Evolutionary conservation across 2,888 invertebrate genomes (phyloP).

Genomic region (Macaria liturata): DNA sequence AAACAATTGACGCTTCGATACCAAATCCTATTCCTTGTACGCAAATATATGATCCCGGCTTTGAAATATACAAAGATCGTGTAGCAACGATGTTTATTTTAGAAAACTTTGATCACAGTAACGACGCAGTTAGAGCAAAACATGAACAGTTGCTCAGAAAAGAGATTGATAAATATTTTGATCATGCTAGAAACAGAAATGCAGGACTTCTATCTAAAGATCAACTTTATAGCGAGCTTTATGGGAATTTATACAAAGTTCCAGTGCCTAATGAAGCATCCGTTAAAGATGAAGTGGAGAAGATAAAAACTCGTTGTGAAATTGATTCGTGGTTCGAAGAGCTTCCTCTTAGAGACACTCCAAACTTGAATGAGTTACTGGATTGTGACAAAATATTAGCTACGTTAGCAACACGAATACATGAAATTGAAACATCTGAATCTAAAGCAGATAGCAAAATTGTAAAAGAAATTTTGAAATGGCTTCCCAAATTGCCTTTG

Average conservation of each 20-base stretch:
- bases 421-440: conserved; percentile 52
- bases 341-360: conserved; percentile 47
- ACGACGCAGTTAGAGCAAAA: conserved; percentile 49
- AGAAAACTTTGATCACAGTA: conserved; percentile 60
- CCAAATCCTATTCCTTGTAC: conserved; percentile 43
- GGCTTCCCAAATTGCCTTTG: conserved; percentile 54
- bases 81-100: conserved; percentile 60
- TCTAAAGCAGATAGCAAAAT: conserved; percentile 45
- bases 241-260: conserved; percentile 54
- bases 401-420: conserved; percentile 53
- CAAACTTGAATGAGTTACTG: conserved; percentile 42
- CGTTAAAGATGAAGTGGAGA: conserved; percentile 54
- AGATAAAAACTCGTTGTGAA: conserved; percentile 60
- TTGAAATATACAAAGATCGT: conserved; percentile 60
- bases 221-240: conserved; percentile 56
- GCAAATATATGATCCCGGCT: conserved; percentile 49
- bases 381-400: conserved; percentile 54
- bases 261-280: conserved; percentile 51
- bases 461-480: conserved; percentile 54
- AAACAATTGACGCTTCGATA: conserved; percentile 54
- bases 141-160: conserved; percentile 50
- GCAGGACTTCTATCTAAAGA: conserved; percentile 48
- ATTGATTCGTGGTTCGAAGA: conserved; percentile 58
- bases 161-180: conserved; percentile 52
- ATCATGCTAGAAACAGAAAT: conserved; percentile 49